Base-by-base conservation (phyloP, 1,140 invertebrate species). In the Papilio machaon region DNA sequence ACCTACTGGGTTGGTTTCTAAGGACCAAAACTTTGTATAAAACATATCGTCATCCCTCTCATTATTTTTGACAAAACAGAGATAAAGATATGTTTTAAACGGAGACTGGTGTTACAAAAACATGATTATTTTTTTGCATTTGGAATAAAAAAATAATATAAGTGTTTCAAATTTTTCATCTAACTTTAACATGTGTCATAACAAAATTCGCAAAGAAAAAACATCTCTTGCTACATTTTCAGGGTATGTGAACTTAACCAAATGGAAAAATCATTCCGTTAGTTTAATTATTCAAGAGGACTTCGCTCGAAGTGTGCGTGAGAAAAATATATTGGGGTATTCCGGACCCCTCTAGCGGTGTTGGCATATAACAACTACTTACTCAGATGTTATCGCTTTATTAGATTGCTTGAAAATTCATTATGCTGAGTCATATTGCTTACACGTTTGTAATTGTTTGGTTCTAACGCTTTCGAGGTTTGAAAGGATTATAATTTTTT, bases 391-490 rank as follows among this genome's bases (percentile, higher is more conserved):
- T 75, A 75, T 75, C 73, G 73, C 43, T 52, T 46, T 47, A 75
- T 75, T 75, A 75, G 73, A 75, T 75, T 75, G 73, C 73, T 75
- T 49, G 73, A 75, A 47, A 75, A 49, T 23, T 47, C n/a, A 75
- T 49, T 46, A 47, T 2, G 4, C 0, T 75, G 73, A 75, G 43
- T 75, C 73, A 75, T 75, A 74, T n/a, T 74, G 73, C n/a, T 75
- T 46, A 75, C 38, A 75, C n/a, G n/a, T n/a, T 38, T 19, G 10
- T 64, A 11, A 64, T 64, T 30, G 3, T 64, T 64, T 15, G 19
- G 60, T 64, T 30, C 2, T 64, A 64, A 30, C 30, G 13, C 9
- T 64, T 30, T 10, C 0, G 19, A 64, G 60, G 19, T 23, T 64
- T 30, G 19, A 13, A 64, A 23, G 23, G 13, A 30, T 30, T 64